Base-by-base conservation (phyloP, 2,888 invertebrate genomes). In the Gordius sp. region DNA sequence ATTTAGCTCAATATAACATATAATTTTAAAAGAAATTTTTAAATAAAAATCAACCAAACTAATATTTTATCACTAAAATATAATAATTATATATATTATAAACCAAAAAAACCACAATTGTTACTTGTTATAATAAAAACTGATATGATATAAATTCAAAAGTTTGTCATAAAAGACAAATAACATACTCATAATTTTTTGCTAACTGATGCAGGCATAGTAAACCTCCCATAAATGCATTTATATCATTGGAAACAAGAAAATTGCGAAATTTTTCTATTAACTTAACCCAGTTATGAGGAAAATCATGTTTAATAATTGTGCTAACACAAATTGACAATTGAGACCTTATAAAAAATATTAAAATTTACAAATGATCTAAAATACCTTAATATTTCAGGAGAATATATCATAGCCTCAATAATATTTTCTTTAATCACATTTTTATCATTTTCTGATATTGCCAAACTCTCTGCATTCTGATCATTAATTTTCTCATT, bases 311-410 rank as follows among this genome's bases (percentile, higher is more conserved):
- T 47, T 47, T 47, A 20, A 47, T 47, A 13, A 47, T 47, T 20
- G 47, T n/a, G 20, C 20, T 47, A 4, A 47, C 23, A 4, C 16
- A 47, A 18, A 47, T 18, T n/a, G 47, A 13, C 23, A 47, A 47
- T 47, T 47, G 47, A 18, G 47, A 47, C 20, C 47, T 47, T n/a
- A 8, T n/a, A 47, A n/a, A 47, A n/a, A 4, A 20, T 47, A 20
- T 4, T 47, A 4, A 47, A 18, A 47, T 8, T 4, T 47, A 13
- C 8, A 33, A 33, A 33, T 33, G n/a, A 13, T 33, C n/a, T n/a
- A n/a, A 47, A n/a, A n/a, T 47, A 47, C 47, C 47, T 47, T n/a
- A 47, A 4, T n/a, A 47, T 47, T n/a, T 47, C 47, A 47, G 47
- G 47, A 18, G 47, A 47, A 47, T 47, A 23, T n/a, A 47, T 47